Conservation (phyloP, 2,888 invertebrate species). For the Fissipunctia ypsillon region DNA sequence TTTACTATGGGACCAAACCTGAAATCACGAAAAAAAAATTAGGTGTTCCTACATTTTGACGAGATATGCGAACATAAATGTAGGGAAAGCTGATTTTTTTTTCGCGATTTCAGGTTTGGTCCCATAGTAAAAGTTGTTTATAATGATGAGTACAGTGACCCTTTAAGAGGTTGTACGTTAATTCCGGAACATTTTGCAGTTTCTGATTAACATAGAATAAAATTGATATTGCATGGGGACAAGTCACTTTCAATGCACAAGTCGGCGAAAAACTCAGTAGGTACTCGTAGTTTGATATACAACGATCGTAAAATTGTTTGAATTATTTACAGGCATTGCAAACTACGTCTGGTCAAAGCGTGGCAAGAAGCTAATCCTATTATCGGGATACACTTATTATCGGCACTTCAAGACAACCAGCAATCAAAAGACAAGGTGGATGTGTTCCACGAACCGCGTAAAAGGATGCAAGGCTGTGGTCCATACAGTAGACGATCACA, state of each 20-base stretch:
- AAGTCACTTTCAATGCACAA: background rate
- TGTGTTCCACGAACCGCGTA: conserved; percentile 40
- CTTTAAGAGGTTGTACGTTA: too few relatives aligned
- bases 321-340: conserved; percentile 17
- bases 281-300: background rate
- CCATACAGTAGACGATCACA: conserved; percentile 40
- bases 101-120: too few relatives aligned
- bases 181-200: too few relatives aligned
- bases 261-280: background rate
- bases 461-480: conserved; percentile 53
- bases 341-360: conserved; percentile 18
- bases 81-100: too few relatives aligned
- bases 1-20: too few relatives aligned
- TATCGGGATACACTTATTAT: conserved; percentile 36
- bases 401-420: conserved; percentile 9
- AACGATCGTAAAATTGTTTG: background rate
- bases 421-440: conserved; percentile 31
- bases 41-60: too few relatives aligned
- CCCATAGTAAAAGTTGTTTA: too few relatives aligned
- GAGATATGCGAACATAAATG: too few relatives aligned
- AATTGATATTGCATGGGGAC: background rate
- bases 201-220: background rate
- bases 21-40: too few relatives aligned
- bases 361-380: conserved; percentile 18
- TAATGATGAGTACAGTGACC: too few relatives aligned